Evolutionary conservation across 1,140 invertebrate species (phyloP).

Genomic region (Drosophila mojavensis): DNA sequence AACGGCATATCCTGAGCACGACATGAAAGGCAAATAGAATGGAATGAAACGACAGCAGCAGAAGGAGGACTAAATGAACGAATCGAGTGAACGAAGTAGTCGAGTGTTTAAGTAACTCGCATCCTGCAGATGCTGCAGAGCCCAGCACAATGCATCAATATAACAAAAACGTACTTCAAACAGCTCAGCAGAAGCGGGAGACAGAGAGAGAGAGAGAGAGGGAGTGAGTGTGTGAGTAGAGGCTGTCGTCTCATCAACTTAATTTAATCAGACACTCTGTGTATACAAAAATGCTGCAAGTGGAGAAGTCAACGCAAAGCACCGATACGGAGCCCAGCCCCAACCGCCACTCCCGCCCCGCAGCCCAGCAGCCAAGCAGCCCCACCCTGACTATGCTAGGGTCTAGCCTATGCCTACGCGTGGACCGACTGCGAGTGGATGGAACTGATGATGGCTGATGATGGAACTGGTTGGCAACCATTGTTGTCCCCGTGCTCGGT

Average conservation of each 20-base stretch:
- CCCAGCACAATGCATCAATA: slow-evolving; percentile 75
- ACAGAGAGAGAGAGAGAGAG: slow-evolving; percentile 2
- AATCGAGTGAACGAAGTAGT: slow-evolving; percentile 62
- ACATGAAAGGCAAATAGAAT: slow-evolving; percentile 69
- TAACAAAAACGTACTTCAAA: slow-evolving; percentile 76
- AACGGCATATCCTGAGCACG: slow-evolving; percentile 35
- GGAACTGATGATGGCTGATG: not conserved
- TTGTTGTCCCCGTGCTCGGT: slow-evolving; percentile 39
- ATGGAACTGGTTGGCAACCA: slow-evolving; percentile 23
- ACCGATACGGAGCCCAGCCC: slow-evolving; percentile 2
- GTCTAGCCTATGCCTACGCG: slow-evolving; percentile 67
- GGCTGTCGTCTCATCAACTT: slow-evolving; percentile 74
- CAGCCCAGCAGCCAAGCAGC: too few relatives aligned
- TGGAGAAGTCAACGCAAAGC: slow-evolving; percentile 26
- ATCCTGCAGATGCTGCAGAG: slow-evolving; percentile 26
- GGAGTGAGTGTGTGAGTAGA: not conserved
- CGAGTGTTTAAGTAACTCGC: slow-evolving; percentile 72
- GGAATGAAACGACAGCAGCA: slow-evolving; percentile 46
- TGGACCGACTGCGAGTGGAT: slow-evolving; percentile 25
- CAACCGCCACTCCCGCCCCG: not conserved
- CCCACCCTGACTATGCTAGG: slow-evolving; percentile 2
- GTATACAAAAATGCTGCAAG: slow-evolving; percentile 75
- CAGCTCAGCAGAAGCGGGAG: slow-evolving; percentile 20
- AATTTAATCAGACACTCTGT: slow-evolving; percentile 81
- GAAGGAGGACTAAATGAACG: slow-evolving; percentile 70